phyloP scores from a whole-genome alignment of 2,797 vertebrate species.

The Malurus leucopterus region DNA sequence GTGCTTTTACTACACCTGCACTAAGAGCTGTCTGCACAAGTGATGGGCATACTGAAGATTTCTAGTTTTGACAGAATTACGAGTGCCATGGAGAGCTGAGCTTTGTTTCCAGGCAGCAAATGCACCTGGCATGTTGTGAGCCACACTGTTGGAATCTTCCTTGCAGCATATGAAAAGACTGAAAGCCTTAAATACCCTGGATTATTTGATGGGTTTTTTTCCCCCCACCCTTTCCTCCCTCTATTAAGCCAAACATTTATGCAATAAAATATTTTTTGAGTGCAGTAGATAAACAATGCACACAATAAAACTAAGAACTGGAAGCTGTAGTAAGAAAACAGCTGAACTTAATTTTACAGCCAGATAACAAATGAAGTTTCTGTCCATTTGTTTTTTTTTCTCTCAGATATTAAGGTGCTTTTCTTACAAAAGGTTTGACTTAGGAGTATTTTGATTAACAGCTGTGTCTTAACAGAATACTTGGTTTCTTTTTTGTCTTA shows the following conservation, averaged over 20 bases:
- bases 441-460: not conserved
- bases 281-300: slow-evolving; percentile 14
- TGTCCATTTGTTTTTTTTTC: not conserved
- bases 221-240: not conserved
- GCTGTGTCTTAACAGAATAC: not conserved
- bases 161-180: not conserved
- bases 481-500: not conserved
- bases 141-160: not conserved
- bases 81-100: not conserved
- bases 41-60: fast-evolving
- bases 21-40: not conserved
- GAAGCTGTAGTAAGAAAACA: not conserved
- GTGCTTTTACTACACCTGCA: not conserved
- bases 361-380: not conserved
- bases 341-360: not conserved
- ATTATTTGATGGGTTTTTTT: not conserved
- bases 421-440: not conserved
- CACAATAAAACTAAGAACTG: slow-evolving; percentile 17
- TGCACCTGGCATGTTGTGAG: not conserved
- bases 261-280: slow-evolving; percentile 23
- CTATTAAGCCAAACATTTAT: slow-evolving; percentile 14
- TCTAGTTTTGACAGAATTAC: not conserved
- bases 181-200: not conserved
- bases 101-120: not conserved
- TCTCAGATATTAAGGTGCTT: not conserved